Base-by-base conservation (phyloP, 2,888 invertebrate genomes). In the Tachina lurida region DNA sequence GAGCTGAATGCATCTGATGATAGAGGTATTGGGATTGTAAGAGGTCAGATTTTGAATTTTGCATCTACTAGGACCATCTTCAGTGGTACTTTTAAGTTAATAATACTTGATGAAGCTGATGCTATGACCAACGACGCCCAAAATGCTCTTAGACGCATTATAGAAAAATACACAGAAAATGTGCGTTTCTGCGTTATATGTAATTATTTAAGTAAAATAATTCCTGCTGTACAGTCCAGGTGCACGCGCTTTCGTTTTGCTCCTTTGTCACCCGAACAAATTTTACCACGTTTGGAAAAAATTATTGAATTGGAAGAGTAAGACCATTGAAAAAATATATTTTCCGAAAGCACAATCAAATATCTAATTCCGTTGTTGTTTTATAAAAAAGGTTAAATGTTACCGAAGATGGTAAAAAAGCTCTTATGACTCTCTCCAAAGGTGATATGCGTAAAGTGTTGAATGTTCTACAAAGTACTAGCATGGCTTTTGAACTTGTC, bases 81-180 rank as follows among this genome's bases (percentile, higher is more conserved):
- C 91, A 97, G 96, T 93, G 96, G 96, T 67, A 97, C 98, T 0
- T 98, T 97, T 88, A 99, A 99, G 92, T 93, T 99, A 54, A 97
- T 99, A 58, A 98, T 99, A 88, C 94, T 99, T 31, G 99, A 99
- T 94, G 99, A 99, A 94, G 99, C 99, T 0, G 99, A 99, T 94
- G 98, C 99, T 0, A 99, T 99, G 99, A 99, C 99, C 0, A 97
- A 97, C 93, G 99, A 99, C 95, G 99, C 99, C 1, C 99, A 99
- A 92, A 99, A 99, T 94, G 99, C 99, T 43, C 94, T 99, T 1
- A 94, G 98, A 88, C 95, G 98, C 94, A 97, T 99, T 89, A 99
- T 99, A 91, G 99, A 99, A 93, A 99, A 99, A 93, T 99, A 98
- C 92, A 99, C 99, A 13, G 98, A 99, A 88, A 99, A 99, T 93